These are phyloP conservation scores for Noctua janthe DNA, from an alignment of 2,888 invertebrate species.

Conservation along the genomic window DNA sequence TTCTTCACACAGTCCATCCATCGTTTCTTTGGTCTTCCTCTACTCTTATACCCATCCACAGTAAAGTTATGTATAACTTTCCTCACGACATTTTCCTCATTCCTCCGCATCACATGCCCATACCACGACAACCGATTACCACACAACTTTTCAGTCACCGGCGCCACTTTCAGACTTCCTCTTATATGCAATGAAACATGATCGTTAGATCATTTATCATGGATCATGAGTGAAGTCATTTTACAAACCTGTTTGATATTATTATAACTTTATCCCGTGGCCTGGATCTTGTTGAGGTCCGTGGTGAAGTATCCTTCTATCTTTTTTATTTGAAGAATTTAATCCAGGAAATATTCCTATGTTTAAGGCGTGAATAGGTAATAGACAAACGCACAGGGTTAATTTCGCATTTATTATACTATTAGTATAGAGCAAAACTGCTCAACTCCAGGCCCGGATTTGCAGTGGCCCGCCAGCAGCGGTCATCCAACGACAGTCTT, in stretches of 20 bases:
- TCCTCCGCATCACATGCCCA: too few relatives aligned
- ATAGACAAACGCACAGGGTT: neutral
- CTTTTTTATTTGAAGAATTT: neutral
- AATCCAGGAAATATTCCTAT: neutral
- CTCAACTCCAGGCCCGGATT: neutral
- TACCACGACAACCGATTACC: too few relatives aligned
- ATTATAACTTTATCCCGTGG: neutral
- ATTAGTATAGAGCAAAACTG: neutral
- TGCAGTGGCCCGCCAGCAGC: too few relatives aligned
- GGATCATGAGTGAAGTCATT: neutral
- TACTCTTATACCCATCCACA: too few relatives aligned
- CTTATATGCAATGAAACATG: neutral
- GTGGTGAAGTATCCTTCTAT: neutral
- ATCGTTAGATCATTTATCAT: neutral
- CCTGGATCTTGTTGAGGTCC: neutral
- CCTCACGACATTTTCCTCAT: too few relatives aligned
- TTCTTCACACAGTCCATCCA: too few relatives aligned
- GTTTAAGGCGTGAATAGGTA: neutral
- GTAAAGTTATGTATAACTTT: too few relatives aligned
- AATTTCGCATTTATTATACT: neutral
- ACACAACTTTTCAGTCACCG: too few relatives aligned
- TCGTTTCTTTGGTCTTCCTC: too few relatives aligned
- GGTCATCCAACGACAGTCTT: too few relatives aligned
- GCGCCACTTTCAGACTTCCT: too few relatives aligned
- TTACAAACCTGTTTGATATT: neutral